Base-by-base conservation (phyloP, 2,797 vertebrate genomes). In the Hybognathus amarus region DNA sequence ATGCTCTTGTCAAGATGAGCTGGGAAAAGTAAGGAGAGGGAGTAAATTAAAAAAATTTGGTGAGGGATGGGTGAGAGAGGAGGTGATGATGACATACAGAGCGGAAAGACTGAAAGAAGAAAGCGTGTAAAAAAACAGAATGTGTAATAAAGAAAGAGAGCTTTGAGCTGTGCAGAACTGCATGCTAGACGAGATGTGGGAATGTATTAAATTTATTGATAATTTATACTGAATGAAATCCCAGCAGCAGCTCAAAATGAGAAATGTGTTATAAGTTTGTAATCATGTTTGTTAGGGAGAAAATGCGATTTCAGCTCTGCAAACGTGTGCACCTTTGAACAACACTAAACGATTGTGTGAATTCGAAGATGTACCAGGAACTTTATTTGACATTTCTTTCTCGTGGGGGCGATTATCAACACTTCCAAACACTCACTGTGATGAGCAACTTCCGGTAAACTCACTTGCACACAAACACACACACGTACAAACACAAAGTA, bases 121-220 rank as follows among this genome's bases (percentile, higher is more conserved):
- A 71, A 77, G 79, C 70, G 54, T 63, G 77, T 76, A 61, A 64
- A 42, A 85, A 38, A 36, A 66, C 22, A 15, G 38, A 74, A 69
- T 22, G 47, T 50, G 64, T 18, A 63, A 45, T 11, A 76, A 24
- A 79, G 38, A 79, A 61, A 7, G 56, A 69, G 63, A 84, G 45
- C 83, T 38, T 78, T 74, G 22, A 4, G 76, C 78, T 85, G 59
- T 69, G 45, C 30, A 27, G 9, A 70, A 63, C 40, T 75, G 36
- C 22, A 78, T 52, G 38, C 3, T 73, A 82, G 59, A 80, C 69
- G 33, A 69, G 40, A 50, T 83, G 47, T 78, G 80, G 33, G 87
- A 79, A 90, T 86, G 75, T 90, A 89, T 87, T 61, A 88, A 90
- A 92, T 89, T 85, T 52, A 77, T 42, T 84, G 83, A 61, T 69